Base-by-base conservation (phyloP, 2,797 vertebrate species). In the Thunnus albacares region DNA sequence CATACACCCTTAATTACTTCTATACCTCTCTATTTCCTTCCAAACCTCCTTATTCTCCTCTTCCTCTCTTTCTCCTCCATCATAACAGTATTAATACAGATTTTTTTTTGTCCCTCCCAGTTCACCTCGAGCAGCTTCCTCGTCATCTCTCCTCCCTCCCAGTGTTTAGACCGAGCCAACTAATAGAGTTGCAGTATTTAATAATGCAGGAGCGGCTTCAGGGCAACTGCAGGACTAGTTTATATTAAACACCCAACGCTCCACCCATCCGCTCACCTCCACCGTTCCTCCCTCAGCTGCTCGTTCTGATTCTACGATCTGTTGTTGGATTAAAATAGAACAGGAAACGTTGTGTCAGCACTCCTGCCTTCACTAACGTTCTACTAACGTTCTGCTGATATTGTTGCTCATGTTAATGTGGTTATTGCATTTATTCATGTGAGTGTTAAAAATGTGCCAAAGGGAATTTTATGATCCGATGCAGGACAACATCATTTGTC, bases 201-300 rank as follows among this genome's bases (percentile, higher is more conserved):
- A 90, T 88, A 90, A 90, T 89, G 81, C 77, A 90, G 79, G 22
- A 81, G 77, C 45, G 38, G 52, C 87, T 80, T 57, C 13, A 3
- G 78, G 88, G 82, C 62, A n/a, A 45, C 60, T 68, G 60, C 59
- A 71, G 52, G 24, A 24, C 14, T 41, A 56, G 41, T 79, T 84
- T 49, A 67, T 69, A 75, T 81, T 33, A 78, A 77, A 77, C 41
- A 45, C 43, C 14, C 2, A 45, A 45, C 43, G 13, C 43, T 45
- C 53, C 74, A 24, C 20, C 9, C 12, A 30, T 43, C 2, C 58
- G 43, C 4, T 24, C 22, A 45, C 59, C 55, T 74, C 35, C 30
- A 17, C 10, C 38, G 1, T 20, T 12, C 38, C 60, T 70, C 71
- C 75, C 45, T 20, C 22, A 56, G 5, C 1, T 47, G 14, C 43